A percentile compares a stretch with the other conserved stretches of the same genome.
These are phyloP conservation scores for Drosophila yooni DNA, from an alignment of 2,888 invertebrate species.

Conservation along the genomic window DNA sequence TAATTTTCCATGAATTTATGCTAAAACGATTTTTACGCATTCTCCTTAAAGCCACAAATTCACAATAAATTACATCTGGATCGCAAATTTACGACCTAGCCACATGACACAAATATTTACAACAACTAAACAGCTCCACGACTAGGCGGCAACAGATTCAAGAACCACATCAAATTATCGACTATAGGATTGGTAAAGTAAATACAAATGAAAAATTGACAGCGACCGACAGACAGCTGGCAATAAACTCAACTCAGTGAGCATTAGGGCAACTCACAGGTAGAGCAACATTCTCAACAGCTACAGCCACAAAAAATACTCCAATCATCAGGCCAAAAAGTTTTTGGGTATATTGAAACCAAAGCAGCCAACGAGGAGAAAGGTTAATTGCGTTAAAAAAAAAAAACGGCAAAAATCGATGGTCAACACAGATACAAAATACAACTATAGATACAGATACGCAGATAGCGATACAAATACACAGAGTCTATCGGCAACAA, in stretches of 20 bases:
- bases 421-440: conserved; percentile 45
- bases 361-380: conserved; percentile 17
- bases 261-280: conserved; percentile 27
- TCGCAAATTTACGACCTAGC: conserved; percentile 41
- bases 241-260: conserved; percentile 18
- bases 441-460: conserved; percentile 14
- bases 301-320: conserved; percentile 4
- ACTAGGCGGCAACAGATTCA: conserved; percentile 15
- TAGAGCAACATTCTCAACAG: conserved; percentile 4
- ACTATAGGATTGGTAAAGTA: conserved; percentile 53
- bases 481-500: conserved; percentile 1
- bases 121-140: conserved; percentile 7
- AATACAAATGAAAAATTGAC: conserved; percentile 57
- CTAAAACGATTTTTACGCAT: conserved; percentile 12
- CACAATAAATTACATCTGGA: background rate
- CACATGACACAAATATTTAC: conserved; percentile 42
- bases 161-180: conserved; percentile 54
- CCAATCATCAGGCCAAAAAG: conserved; percentile 43
- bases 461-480: conserved; percentile 8
- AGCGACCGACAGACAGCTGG: conserved; percentile 26
- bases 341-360: conserved; percentile 42
- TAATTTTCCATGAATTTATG: conserved; percentile 9
- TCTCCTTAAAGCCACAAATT: background rate
- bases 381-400: conserved; percentile 60
- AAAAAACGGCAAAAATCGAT: conserved; percentile 71